Evolutionary conservation across 53 echinoderm and acorn worm genomes (phyloP), one percentile per base, ranked within the genome.

Genomic region (Hippasteria phrygiana): DNA sequence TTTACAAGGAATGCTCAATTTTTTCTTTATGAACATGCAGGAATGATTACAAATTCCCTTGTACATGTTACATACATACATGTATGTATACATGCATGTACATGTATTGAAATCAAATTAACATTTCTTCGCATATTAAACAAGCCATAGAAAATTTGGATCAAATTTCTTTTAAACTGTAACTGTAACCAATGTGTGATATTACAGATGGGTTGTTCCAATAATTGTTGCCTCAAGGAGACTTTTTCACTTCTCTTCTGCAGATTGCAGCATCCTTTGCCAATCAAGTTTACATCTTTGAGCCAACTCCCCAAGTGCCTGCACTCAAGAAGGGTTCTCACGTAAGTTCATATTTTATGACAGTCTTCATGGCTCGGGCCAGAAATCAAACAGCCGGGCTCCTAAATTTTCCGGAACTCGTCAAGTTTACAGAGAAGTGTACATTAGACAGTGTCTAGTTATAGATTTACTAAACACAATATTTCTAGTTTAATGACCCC

Each of bases 191-290:
- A n/a, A n/a, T n/a, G n/a, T n/a, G 1, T 63, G 18, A 18, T 5
- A 59, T 26, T 63, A 27, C 31, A 27, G 26, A 26, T 43, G 42
- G 26, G 22, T n/a, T 48, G 13, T 1, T 41, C 10, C 7, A 26
- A 13, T 41, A 26, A 9, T 74, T 26, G 43, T 43, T 13, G n/a
- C 24, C 26, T 47, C 38, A 1, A n/a, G n/a, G n/a, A 22, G 22
- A 38, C 40, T 51, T 13, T 71, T 54, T 83, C 12, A 75, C 26
- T 83, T 71, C 43, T 70, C 74, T 62, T 18, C 78, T 72, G 10
- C 92, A 99, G 99, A 99, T 96, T 96, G 96, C 99, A 8, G 99
- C 99, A 29, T 99, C 99, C 9, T 99, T 94, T 63, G 99, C 99
- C 36, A 99, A 99, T 69, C 96, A 99, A 80, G 99, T 99, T 34